Evolutionary conservation across 2,113 vertebrate genomes (phyloP), one percentile per base, ranked within the genome.

Genomic region (Heterotis niloticus): DNA sequence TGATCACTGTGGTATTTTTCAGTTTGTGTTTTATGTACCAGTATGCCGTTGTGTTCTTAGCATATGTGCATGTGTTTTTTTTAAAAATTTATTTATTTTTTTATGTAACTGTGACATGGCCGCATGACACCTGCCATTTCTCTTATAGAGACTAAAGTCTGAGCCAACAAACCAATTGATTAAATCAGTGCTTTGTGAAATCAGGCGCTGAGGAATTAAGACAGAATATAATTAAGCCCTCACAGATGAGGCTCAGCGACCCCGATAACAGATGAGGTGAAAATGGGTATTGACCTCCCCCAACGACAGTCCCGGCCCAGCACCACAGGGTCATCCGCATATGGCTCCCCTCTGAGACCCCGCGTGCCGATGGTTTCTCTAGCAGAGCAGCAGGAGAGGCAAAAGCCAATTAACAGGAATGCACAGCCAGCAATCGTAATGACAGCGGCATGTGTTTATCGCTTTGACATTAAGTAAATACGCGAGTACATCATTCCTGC

Each of bases 361-460:
- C 60, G 26, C 18, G 59, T 29, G 11, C 5, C 13, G 64, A 79
- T 26, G 54, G n/a, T 16, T 20, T 64, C 20, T 34, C 71, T 18
- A 18, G 16, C 51, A 0, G 24, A 17, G 20, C 2, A 54, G 52
- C 68, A 56, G 60, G 13, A 28, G 56, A 60, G 29, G 17, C 13
- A 16, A 54, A 75, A 80, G 24, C 11, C 51, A 75, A 66, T 75
- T 79, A 74, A 70, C 20, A 44, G 23, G 64, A 77, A 77, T 64
- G 60, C 54, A 54, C 18, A 28, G 62, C 44, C 64, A n/a, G 59
- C 57, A 13, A 56, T 44, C 11, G 57, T 78, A 71, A 62, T 56
- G 77, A 68, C 44, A 64, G 72, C 73, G 59, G 72, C 18, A 13
- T 20, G 54, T 75, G 64, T 76, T 80, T 80, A 80, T 75, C 24